Percentiles rank a stretch among this genome's conserved stretches.
phyloP scores from a whole-genome alignment of 2,113 vertebrate species.

The Tichodroma muraria region DNA sequence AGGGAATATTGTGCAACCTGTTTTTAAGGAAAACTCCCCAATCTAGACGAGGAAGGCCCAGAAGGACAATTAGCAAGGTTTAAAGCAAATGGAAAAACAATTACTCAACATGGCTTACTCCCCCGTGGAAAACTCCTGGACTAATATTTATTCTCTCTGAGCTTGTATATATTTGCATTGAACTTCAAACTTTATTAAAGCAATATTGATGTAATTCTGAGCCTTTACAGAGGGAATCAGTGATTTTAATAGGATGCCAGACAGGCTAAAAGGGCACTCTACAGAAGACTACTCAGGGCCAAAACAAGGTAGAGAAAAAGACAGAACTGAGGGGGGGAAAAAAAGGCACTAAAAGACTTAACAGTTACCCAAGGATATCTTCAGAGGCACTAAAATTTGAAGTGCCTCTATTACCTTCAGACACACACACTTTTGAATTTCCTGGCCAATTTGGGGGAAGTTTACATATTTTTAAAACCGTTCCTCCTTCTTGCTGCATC shows the following conservation, averaged over 20 bases:
- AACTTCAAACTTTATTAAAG: neutral
- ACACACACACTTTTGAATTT: neutral
- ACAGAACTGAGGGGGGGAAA: neutral
- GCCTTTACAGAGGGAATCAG: neutral
- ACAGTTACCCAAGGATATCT: neutral
- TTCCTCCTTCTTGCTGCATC: neutral
- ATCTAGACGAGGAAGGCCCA: neutral
- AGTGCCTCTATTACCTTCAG: neutral
- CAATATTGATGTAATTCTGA: neutral
- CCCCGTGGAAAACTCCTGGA: neutral
- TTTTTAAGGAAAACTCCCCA: conserved; percentile 19
- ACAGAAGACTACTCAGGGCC: neutral
- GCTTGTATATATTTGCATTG: neutral
- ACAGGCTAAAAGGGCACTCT: neutral
- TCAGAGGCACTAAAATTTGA: neutral
- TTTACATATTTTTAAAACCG: neutral
- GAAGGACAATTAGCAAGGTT: neutral
- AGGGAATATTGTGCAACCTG: conserved; percentile 11
- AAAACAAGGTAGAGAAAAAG: neutral
- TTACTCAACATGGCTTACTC: neutral
- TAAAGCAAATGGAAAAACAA: conserved; percentile 19
- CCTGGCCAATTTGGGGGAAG: neutral
- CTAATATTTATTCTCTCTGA: neutral
- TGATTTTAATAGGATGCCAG: neutral
- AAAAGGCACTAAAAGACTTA: neutral